Percentiles rank a stretch among this genome's conserved stretches.
These are phyloP conservation scores for Phyllostomus discolor DNA, from an alignment of 2,113 vertebrate genomes.

Conservation along the genomic window DNA sequence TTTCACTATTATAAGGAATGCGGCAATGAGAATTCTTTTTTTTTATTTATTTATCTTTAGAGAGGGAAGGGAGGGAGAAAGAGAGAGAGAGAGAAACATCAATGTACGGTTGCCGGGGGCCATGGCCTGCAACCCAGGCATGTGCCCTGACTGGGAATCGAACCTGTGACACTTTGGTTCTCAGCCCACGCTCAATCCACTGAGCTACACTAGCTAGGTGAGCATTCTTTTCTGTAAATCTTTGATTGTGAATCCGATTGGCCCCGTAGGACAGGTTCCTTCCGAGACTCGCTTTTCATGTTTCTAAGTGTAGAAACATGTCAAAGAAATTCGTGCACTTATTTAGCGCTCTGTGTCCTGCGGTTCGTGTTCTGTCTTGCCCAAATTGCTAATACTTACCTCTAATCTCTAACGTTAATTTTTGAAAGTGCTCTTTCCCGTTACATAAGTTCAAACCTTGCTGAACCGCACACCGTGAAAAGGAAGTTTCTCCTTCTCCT, in stretches of 20 bases:
- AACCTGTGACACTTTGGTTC: no score
- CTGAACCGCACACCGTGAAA: not conserved
- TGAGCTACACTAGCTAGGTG: no score
- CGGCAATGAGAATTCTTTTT: not conserved
- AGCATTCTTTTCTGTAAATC: not conserved
- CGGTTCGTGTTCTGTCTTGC: not conserved
- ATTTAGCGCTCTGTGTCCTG: not conserved
- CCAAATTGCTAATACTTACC: not conserved
- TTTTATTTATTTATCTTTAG: no score
- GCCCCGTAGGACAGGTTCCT: not conserved
- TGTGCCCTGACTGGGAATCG: no score
- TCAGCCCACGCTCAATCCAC: no score
- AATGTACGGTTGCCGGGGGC: no score
- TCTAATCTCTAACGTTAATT: not conserved
- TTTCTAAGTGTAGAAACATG: not conserved
- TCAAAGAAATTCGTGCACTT: accelerated
- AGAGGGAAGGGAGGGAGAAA: no score
- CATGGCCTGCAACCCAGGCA: no score
- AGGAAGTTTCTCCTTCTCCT: not conserved
- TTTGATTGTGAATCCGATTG: not conserved
- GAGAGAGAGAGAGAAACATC: no score
- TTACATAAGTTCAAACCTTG: not conserved
- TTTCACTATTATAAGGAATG: not conserved
- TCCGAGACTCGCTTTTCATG: not conserved
- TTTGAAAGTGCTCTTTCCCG: not conserved